These are phyloP conservation scores for Sarcophaga variegata DNA, from an alignment of 2,888 invertebrate species.

Conservation along the genomic window DNA sequence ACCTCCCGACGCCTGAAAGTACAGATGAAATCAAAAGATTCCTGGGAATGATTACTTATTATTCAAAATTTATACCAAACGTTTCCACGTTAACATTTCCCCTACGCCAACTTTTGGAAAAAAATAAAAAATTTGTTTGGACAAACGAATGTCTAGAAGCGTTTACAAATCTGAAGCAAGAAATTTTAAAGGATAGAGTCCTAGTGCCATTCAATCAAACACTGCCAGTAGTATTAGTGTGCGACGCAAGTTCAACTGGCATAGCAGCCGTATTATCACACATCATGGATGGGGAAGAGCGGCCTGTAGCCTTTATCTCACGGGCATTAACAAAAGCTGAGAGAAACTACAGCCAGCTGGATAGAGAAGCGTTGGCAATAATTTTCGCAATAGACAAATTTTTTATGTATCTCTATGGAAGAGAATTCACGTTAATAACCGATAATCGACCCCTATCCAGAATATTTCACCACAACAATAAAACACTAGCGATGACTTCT, in stretches of 20 bases:
- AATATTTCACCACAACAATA: slow-evolving; percentile 55
- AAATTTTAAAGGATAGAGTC: slow-evolving; percentile 37
- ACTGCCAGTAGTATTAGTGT: slow-evolving; percentile 17
- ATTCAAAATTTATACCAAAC: slow-evolving; percentile 36
- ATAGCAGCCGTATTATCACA: neutral
- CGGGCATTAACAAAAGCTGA: neutral
- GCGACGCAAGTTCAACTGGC: slow-evolving; percentile 11
- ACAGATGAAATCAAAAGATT: slow-evolving; percentile 11
- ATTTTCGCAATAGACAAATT: neutral
- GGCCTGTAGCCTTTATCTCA: neutral
- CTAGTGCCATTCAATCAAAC: slow-evolving; percentile 41
- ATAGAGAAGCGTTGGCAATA: too few relatives aligned
- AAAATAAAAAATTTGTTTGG: slow-evolving; percentile 32
- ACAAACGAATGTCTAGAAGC: slow-evolving; percentile 29
- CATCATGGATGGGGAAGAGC: neutral
- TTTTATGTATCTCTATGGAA: too few relatives aligned
- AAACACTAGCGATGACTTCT: slow-evolving; percentile 53
- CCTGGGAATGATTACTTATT: neutral
- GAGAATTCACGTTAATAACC: too few relatives aligned
- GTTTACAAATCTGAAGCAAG: slow-evolving; percentile 31
- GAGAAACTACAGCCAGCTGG: neutral
- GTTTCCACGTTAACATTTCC: slow-evolving; percentile 36
- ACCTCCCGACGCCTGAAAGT: neutral
- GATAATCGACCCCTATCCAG: too few relatives aligned
- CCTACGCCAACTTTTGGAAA: slow-evolving; percentile 23